Evolutionary conservation across 2,797 vertebrate species (phyloP).

Genomic region (Sus cebifrons): DNA sequence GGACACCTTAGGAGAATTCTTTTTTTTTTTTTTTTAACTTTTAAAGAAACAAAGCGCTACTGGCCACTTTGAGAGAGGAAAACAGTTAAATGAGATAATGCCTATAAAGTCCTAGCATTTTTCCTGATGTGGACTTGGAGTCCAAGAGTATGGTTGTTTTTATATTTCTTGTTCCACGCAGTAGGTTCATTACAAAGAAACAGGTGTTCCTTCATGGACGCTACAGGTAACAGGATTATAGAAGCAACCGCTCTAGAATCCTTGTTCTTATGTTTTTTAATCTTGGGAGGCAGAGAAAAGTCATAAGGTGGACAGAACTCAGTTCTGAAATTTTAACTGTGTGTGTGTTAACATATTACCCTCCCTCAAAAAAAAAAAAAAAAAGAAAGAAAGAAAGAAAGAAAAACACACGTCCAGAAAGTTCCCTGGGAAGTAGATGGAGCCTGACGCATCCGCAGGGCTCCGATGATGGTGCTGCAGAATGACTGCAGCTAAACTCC

Average conservation of each 20-base stretch:
- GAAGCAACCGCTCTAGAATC: fast-evolving
- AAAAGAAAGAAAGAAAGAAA: not conserved
- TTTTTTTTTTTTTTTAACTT: not conserved
- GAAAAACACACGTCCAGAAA: fast-evolving
- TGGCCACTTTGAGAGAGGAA: not conserved
- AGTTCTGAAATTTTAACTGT: not conserved
- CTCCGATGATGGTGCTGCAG: fast-evolving
- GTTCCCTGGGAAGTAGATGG: fast-evolving
- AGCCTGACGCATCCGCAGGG: fast-evolving
- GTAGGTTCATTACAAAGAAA: not conserved
- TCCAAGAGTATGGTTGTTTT: fast-evolving
- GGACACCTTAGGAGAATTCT: too few relatives aligned
- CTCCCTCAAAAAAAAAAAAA: not conserved
- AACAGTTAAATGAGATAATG: too few relatives aligned
- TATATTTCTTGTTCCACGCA: fast-evolving
- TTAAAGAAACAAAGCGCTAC: not conserved
- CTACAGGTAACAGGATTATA: fast-evolving
- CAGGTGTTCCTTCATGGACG: not conserved
- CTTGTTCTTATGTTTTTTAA: not conserved
- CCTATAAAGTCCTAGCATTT: fast-evolving
- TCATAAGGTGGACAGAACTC: fast-evolving
- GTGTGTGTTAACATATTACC: not conserved
- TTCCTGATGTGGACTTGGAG: not conserved
- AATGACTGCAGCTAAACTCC: fast-evolving
- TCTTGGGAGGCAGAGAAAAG: not conserved